Evolutionary conservation across 2,113 vertebrate species (phyloP).

Genomic region (Ptilorrhoa leucosticta): DNA sequence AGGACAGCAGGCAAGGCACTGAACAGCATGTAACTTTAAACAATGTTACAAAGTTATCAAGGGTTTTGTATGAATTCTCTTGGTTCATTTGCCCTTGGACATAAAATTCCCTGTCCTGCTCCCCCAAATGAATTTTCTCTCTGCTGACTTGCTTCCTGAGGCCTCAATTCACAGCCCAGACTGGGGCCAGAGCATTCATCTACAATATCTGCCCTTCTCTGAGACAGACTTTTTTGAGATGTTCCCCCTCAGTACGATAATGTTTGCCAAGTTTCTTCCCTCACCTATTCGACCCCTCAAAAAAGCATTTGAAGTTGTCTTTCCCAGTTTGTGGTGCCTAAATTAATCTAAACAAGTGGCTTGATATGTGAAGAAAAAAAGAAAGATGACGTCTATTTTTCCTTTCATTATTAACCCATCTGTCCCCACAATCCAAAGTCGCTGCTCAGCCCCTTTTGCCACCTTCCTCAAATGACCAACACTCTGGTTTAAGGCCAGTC

Average conservation of each 20-base stretch:
- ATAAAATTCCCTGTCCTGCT: neutral
- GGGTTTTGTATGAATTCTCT: neutral
- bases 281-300: neutral
- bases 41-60: neutral
- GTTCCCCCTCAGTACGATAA: neutral
- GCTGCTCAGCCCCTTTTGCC: neutral
- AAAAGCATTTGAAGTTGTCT: neutral
- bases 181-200: neutral
- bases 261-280: neutral
- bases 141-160: neutral
- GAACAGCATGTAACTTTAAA: neutral
- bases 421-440: neutral
- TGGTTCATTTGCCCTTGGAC: neutral
- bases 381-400: neutral
- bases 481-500: neutral
- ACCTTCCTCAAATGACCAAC: neutral
- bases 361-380: neutral
- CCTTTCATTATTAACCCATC: neutral
- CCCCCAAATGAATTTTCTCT: neutral
- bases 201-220: neutral
- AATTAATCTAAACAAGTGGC: neutral
- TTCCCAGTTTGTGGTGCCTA: neutral
- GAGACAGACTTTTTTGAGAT: neutral
- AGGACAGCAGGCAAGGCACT: neutral
- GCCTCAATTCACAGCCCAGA: neutral